Evolutionary conservation across 2,113 vertebrate species (phyloP).

Genomic region (Seriola rivoliana): DNA sequence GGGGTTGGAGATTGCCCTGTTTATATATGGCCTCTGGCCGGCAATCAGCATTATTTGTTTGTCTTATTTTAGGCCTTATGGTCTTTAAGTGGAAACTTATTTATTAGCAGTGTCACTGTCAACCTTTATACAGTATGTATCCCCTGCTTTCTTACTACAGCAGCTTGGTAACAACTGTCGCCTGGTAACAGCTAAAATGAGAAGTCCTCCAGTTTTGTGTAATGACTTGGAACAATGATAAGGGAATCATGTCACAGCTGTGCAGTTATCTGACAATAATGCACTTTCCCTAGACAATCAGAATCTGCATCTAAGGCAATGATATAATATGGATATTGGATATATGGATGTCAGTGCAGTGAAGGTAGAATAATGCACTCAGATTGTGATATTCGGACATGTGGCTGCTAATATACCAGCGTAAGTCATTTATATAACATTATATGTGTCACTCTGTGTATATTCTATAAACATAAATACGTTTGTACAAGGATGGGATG

Average conservation of each 20-base stretch:
- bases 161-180: neutral
- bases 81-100: neutral
- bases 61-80: neutral
- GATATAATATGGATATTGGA: constrained; percentile 4
- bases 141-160: neutral
- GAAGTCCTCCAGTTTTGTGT: neutral
- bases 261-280: constrained; percentile 10
- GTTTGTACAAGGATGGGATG: neutral
- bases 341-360: neutral
- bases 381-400: constrained; percentile 7
- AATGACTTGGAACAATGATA: neutral
- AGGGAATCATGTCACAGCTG: too few species aligned
- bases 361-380: neutral
- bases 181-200: too few species aligned
- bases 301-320: constrained; percentile 8
- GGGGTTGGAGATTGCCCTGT: neutral
- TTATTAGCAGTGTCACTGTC: neutral
- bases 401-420: neutral
- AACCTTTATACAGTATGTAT: neutral
- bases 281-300: neutral
- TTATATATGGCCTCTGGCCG: neutral
- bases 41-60: neutral
- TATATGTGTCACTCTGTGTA: neutral
- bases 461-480: neutral
- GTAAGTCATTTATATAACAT: neutral